These are phyloP conservation scores for Garra rufa DNA, from an alignment of 2,113 vertebrate genomes.

Conservation along the genomic window DNA sequence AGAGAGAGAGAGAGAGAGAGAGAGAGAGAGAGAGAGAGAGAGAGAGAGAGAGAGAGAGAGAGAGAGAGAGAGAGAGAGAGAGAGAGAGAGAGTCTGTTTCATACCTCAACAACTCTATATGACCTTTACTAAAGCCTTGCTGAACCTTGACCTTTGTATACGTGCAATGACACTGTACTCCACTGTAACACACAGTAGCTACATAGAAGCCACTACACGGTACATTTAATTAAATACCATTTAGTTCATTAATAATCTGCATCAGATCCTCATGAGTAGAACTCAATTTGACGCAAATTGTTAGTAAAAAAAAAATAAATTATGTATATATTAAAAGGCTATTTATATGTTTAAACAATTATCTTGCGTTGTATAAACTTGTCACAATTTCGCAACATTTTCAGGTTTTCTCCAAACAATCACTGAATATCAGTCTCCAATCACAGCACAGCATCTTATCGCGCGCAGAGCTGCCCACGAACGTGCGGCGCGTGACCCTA, in stretches of 20 bases:
- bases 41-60: background rate
- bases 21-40: background rate
- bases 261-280: background rate
- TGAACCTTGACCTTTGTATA: conserved; percentile 15
- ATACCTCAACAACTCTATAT: background rate
- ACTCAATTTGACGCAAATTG: background rate
- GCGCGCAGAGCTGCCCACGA: background rate
- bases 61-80: background rate
- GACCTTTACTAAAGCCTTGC: conserved; percentile 12
- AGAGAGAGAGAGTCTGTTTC: background rate
- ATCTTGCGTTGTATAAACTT: too few species aligned
- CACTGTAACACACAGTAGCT: background rate
- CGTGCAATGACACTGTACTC: background rate
- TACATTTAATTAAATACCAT: too few species aligned
- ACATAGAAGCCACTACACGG: background rate
- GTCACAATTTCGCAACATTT: background rate
- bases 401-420: background rate
- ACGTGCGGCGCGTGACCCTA: background rate
- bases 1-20: background rate
- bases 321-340: too few species aligned
- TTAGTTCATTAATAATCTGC: background rate
- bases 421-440: background rate
- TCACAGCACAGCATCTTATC: background rate
- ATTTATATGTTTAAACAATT: too few species aligned
- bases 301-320: too few species aligned